Percentiles rank a stretch among this genome's conserved stretches.
Evolutionary conservation across 2,888 invertebrate genomes (phyloP).

Genomic region (Gryllus longicercus): DNA sequence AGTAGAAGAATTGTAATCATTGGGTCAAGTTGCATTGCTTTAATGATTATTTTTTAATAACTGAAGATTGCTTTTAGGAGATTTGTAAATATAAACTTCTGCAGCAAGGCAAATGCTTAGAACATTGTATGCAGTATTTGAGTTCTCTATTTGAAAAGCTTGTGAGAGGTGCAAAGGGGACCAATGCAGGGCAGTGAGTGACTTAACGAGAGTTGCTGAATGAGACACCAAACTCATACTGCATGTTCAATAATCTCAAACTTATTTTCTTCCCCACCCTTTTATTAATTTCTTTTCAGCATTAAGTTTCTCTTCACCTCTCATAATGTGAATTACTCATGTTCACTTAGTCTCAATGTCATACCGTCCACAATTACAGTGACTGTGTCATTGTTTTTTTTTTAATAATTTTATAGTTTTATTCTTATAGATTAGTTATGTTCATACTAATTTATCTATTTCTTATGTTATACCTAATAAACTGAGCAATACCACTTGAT

Average conservation of each 20-base stretch:
- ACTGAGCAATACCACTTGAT: slow-evolving; percentile 1
- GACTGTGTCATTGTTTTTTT: slow-evolving; percentile 32
- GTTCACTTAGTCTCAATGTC: slow-evolving; percentile 32
- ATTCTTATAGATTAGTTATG: not conserved
- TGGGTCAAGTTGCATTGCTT: not conserved
- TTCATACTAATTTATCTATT: not conserved
- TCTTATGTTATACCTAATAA: not conserved
- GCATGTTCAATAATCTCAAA: not conserved
- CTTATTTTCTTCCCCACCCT: not conserved
- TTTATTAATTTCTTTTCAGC: not conserved
- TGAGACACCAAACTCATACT: not conserved
- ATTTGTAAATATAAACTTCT: not conserved
- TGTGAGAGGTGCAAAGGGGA: not conserved
- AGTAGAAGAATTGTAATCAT: too few relatives aligned
- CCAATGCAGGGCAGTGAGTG: not conserved
- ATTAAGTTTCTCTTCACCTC: slow-evolving; percentile 24
- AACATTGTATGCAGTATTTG: not conserved
- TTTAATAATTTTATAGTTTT: slow-evolving; percentile 29
- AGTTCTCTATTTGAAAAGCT: not conserved
- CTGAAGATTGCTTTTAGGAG: not conserved
- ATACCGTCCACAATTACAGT: slow-evolving; percentile 34
- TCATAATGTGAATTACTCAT: not conserved
- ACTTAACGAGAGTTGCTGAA: not conserved
- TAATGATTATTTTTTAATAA: slow-evolving; percentile 2
- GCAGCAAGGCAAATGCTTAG: not conserved